Evolutionary conservation across 2,888 invertebrate species (phyloP), one percentile per base, ranked within the genome.

Genomic region (Lepidocyrtoides sp.): DNA sequence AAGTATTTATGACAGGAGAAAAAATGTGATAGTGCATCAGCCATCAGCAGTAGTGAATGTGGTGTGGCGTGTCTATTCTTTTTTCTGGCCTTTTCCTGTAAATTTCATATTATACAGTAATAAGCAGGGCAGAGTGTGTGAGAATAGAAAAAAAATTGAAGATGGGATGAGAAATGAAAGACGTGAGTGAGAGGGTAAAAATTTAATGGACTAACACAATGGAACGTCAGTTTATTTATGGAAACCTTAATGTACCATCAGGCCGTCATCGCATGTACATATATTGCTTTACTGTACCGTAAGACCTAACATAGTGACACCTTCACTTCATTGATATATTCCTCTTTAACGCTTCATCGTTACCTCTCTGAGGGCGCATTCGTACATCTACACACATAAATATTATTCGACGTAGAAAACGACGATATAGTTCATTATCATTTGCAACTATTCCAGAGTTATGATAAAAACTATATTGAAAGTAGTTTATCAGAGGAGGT

Each of bases 181-280:
- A 84, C 84, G 54, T 41, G 66, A 82, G 82, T 75, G 48, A 84
- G 84, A 84, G 66, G 84, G 60, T 57, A 69, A 88, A 79, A 88
- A 79, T 79, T 79, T 81, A 88, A 88, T 88, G 81, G 81, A 88
- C 79, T 79, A 81, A 81, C 66, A 81, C 79, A 81, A 81, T 63
- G 69, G 66, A 87, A 87, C 77, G 77, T 87, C 77, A 79, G 66
- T 88, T 88, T 88, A 88, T 88, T 88, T 88, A 88, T 88, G 88
- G 88, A 88, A 88, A 81, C 66, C 69, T 66, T 88, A 88, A 75
- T 84, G 69, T 84, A 32, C 69, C 66, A 69, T 84, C 83, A 79
- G 41, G 51, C 77, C 77, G 51, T 77, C 79, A 32, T 79, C 29
- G 12, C 51, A 26, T n/a, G 48, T 48, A 26, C 7, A 32, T 23